These are phyloP conservation scores for Lampropteryx suffumata DNA, from an alignment of 2,888 invertebrate species.

Conservation along the genomic window DNA sequence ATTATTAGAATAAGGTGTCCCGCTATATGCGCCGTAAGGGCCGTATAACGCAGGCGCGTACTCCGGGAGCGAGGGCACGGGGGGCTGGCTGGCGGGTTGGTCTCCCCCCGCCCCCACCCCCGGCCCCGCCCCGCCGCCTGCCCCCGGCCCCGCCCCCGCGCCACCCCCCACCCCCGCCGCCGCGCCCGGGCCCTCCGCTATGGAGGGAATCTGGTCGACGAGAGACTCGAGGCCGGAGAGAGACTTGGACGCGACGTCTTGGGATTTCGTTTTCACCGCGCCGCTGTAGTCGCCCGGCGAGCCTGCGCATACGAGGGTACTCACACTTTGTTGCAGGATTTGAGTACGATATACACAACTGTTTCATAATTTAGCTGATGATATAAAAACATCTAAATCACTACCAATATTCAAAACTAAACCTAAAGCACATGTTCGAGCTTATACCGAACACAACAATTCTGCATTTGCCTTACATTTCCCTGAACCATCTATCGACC, in stretches of 20 bases:
- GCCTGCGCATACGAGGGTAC: constrained; percentile 43
- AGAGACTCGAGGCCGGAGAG: constrained; percentile 93
- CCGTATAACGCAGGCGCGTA: constrained; percentile 58
- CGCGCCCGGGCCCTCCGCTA: constrained; percentile 86
- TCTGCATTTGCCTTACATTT: too few species aligned
- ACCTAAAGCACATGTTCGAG: too few species aligned
- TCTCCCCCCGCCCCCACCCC: constrained; percentile 25
- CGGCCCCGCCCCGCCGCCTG: too few species aligned
- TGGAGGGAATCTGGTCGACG: constrained; percentile 95
- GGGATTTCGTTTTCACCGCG: constrained; percentile 73
- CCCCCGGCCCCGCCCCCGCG: constrained; percentile 73
- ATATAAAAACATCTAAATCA: too few species aligned
- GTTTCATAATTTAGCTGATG: too few species aligned
- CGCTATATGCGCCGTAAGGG: constrained; percentile 64
- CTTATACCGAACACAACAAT: too few species aligned
- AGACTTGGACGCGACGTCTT: constrained; percentile 93
- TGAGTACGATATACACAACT: too few species aligned
- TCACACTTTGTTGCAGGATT: too few species aligned
- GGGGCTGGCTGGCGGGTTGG: constrained; percentile 35
- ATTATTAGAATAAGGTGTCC: constrained; percentile 63
- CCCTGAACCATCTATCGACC: too few species aligned
- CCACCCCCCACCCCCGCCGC: constrained; percentile 43
- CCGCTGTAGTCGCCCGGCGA: constrained; percentile 71
- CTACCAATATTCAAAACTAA: too few species aligned
- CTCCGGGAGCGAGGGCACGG: constrained; percentile 51